Percentiles rank a stretch among this genome's conserved stretches.
phyloP scores from a whole-genome alignment of 35 echinoderm and acorn worm genomes.

The Heliocidaris tuberculata region DNA sequence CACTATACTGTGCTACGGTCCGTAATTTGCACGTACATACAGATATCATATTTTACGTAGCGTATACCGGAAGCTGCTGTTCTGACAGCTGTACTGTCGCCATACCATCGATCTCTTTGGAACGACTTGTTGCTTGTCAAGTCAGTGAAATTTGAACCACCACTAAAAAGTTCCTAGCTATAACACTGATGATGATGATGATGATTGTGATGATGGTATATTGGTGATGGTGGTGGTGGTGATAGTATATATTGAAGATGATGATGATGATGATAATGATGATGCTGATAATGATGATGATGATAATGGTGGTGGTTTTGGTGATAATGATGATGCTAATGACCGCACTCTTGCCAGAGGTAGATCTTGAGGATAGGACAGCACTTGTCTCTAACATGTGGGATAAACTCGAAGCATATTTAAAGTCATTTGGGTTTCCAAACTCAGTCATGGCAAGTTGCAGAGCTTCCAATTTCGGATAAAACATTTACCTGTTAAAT shows the following conservation, averaged over 20 bases:
- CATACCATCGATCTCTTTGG: too few relatives aligned
- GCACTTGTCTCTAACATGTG: constrained; percentile 71
- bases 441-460: background rate
- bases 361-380: constrained; percentile 63
- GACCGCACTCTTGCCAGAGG: constrained; percentile 70
- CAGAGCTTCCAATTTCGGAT: background rate
- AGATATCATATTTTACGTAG: too few relatives aligned
- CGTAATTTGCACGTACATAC: too few relatives aligned
- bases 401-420: constrained; percentile 64
- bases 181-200: too few relatives aligned
- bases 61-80: too few relatives aligned
- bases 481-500: background rate
- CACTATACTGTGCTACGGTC: too few relatives aligned
- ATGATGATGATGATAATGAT: background rate
- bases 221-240: background rate
- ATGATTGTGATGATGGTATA: too few relatives aligned
- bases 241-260: too few relatives aligned
- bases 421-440: background rate
- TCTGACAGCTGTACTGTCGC: too few relatives aligned
- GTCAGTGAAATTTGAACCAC: too few relatives aligned
- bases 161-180: too few relatives aligned
- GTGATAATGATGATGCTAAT: background rate
- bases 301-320: background rate
- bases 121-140: too few relatives aligned
- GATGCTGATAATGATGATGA: background rate